A percentile compares a stretch with the other conserved stretches of the same genome.
Evolutionary conservation across 2,113 vertebrate species (phyloP).

Genomic region (Acanthochromis polyacanthus): DNA sequence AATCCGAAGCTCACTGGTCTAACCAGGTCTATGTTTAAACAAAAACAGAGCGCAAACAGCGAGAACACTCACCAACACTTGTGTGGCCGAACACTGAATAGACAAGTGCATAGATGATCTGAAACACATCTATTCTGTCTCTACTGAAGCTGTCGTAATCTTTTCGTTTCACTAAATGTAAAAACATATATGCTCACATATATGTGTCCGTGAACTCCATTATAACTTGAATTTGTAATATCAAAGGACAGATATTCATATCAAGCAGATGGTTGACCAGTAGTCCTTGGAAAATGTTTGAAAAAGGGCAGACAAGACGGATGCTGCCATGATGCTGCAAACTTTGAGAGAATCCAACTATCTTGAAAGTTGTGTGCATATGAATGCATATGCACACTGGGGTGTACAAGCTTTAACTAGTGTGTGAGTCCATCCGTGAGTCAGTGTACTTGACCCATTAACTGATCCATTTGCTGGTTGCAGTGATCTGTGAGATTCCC

Average conservation of each 20-base stretch:
- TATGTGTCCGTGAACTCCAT: slow-evolving; percentile 1
- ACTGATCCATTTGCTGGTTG: slow-evolving; percentile 54
- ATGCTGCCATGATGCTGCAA: no score
- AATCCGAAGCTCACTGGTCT: slow-evolving; percentile 62
- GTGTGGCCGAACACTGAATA: slow-evolving; percentile 25
- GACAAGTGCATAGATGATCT: slow-evolving; percentile 13
- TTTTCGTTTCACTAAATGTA: slow-evolving; percentile 2
- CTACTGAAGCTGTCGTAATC: not conserved
- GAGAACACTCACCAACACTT: slow-evolving; percentile 42
- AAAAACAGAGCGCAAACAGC: slow-evolving; percentile 73
- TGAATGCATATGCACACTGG: not conserved
- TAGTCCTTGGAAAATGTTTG: no score
- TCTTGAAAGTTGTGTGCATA: not conserved
- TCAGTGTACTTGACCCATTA: slow-evolving; percentile 48
- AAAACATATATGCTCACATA: not conserved
- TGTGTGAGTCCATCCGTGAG: slow-evolving; percentile 24
- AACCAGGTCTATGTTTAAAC: slow-evolving; percentile 77
- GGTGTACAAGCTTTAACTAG: slow-evolving; percentile 24
- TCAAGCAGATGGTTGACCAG: slow-evolving; percentile 22
- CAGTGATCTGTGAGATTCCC: slow-evolving; percentile 47
- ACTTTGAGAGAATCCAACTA: no score
- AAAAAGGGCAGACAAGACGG: no score
- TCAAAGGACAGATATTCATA: slow-evolving; percentile 28
- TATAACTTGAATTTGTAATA: slow-evolving; percentile 28
- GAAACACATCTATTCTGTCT: not conserved